Base-by-base conservation (phyloP, 2,888 invertebrate species). In the Caenorhabditis imperialis region DNA sequence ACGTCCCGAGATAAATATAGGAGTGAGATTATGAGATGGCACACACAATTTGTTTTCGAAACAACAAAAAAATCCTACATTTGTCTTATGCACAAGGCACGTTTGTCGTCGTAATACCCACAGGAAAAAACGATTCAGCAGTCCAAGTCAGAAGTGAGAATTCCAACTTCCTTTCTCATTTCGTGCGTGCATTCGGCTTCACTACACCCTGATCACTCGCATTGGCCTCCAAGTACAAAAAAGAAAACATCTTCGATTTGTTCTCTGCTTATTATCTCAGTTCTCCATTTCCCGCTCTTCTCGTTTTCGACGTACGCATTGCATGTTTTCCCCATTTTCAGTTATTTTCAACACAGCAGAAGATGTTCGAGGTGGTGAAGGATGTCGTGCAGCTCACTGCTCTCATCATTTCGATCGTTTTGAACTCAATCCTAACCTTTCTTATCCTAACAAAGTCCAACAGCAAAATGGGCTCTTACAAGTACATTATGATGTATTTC, bases 401-500 rank as follows among this genome's bases (percentile, higher is more conserved):
- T 27, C 23, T 62, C 1, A 1, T 27, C 5, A 37, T 45, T 23
- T 62, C 62, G 0, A 62, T 62, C n/a, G n/a, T 53, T 14, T 35
- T 62, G 10, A 62, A 62, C 18, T 27, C 62, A 14, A n/a, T 62
- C 16, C 45, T 62, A 14, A 62, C 62, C 16, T 62, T 45, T n/a
- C 45, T 62, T 37, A 62, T 62, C 16, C 23, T 62, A 18, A 62
- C 62, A n/a, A 62, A 62, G 35, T 62, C 62, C 3, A 62, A 62
- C 37, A 53, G 37, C 18, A 62, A 62, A 35, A 62, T 62, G 62
- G 62, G 62, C 3, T 30, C 53, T n/a, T 62, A 62, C 51, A 62
- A 62, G 53, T 62, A 62, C 38, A 62, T 62, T 16, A 62, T 62
- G 62, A 62, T 62, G 53, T 62, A 62, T 35, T 38, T 62, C n/a